Evolutionary conservation across 2,888 invertebrate species (phyloP), one percentile per base, ranked within the genome.

Genomic region (Sarcophaga caerulescens): DNA sequence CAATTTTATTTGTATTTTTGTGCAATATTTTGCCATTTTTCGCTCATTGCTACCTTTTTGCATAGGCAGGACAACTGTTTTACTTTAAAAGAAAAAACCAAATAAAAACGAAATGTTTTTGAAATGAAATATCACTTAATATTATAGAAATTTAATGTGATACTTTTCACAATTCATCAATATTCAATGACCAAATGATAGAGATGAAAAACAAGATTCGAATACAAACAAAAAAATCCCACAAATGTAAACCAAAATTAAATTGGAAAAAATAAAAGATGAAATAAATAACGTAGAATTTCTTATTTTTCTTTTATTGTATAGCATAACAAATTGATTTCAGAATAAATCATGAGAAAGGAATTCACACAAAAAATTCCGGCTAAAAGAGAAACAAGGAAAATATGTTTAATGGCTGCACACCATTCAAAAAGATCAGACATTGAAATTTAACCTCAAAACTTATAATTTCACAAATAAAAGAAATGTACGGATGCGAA

Each of bases 131-230:
- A 80, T 73, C 77, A 21, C 45, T 81, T 83, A 45, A 80, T 68
- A 45, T 62, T 68, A 52, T 21, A 47, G 14, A 66, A 75, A 68
- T 80, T 73, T 80, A 80, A 79, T 76, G 75, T 66, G 75, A 80
- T 59, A 76, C 73, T 83, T 83, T 70, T 47, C 69, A 52, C 44
- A 69, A 79, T 65, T 70, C 74, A 79, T 84, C 69, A 70, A 84
- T 84, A 75, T 79, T 84, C 45, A 47, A 84, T 68, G 12, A 21
- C 8, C 19, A 57, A 70, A 73, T 52, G 52, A 52, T 52, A 14
- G 52, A 52, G 5, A 52, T 52, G 12, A 52, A 52, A 52, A 52
- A 52, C 52, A 52, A 14, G 52, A 52, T 35, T 0, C 35, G 35
- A 35, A 35, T 35, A 35, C 35, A 35, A 35, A 35, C 8, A 35